Base-by-base conservation (phyloP, 92 coral and sea anemone species). In the Diadumene lineata region DNA sequence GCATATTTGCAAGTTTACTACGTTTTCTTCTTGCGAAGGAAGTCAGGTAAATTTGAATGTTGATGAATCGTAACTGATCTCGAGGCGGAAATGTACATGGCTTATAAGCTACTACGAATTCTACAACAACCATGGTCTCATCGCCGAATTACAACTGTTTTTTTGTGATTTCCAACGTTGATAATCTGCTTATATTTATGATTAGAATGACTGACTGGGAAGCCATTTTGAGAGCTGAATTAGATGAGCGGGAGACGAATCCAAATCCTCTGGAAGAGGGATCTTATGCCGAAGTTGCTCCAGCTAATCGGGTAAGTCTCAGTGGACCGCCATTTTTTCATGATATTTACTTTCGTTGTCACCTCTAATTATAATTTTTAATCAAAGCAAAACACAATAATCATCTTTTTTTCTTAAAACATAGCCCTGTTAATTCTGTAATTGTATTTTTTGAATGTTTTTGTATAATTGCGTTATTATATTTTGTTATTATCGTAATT, bases 141-240 rank as follows among this genome's bases (percentile, higher is more conserved):
- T n/a, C n/a, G n/a, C n/a, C n/a, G n/a, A n/a, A n/a, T n/a, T n/a
- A n/a, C n/a, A n/a, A 73, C 53, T 63, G 38, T 18, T 53, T 25
- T 63, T 11, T 55, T 33, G 51, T 57, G 28, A 69, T 43, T 70
- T 63, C 27, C 43, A 58, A 56, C 72, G 17, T 73, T 17, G 2
- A 58, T 58, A 58, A 44, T 9, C 51, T 53, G 31, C 29, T 58
- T 22, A 25, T 22, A 2, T 3, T 58, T 26, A 23, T 58, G 65
- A 67, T 78, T 30, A 91, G 97, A 48, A 66, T 77, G 69, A 50
- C 83, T 26, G 67, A 87, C 17, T 91, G 97, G 97, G 89, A 91
- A 79, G 83, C 84, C 53, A 76, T 53, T 53, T 66, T 91, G 43
- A 75, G 78, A 29, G 85, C 73, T 31, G 97, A 91, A 74, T 43